These are phyloP conservation scores for Myotis planiceps DNA, from an alignment of 2,797 vertebrate genomes.

Conservation along the genomic window DNA sequence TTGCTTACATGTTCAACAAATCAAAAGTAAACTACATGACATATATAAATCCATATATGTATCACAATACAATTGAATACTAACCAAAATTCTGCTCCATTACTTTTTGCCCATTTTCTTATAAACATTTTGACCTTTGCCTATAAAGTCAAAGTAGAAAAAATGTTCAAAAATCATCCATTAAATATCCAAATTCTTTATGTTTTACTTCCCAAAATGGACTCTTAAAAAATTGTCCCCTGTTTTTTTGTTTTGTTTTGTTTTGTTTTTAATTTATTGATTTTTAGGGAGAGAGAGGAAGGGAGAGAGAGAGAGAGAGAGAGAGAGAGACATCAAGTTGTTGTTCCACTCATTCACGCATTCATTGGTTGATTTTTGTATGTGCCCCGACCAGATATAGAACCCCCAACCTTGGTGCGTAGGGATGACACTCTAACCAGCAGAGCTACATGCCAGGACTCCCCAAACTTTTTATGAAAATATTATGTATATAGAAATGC, in stretches of 20 bases:
- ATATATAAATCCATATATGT: background rate
- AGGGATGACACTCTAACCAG: background rate
- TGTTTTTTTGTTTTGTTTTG: too few relatives aligned
- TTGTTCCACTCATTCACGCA: background rate
- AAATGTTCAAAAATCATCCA: background rate
- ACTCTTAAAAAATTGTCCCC: background rate
- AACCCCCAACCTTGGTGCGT: background rate
- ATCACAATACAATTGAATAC: background rate
- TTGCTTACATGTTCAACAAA: background rate
- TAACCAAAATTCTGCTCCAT: background rate
- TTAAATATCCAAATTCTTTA: background rate
- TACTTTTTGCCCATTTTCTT: background rate
- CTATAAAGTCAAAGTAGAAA: background rate
- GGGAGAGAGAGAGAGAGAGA: background rate
- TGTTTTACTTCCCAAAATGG: background rate
- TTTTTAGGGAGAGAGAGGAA: background rate
- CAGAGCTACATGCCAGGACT: background rate
- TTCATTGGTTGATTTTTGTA: background rate
- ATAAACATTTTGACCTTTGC: background rate
- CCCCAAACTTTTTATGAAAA: background rate
- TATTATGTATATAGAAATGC: background rate
- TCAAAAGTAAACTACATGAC: background rate
- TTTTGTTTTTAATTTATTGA: background rate
- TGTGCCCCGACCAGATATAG: background rate
- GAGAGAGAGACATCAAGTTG: background rate